These are phyloP conservation scores for Temnothorax unifasciatus DNA, from an alignment of 2,888 invertebrate species.

Conservation along the genomic window DNA sequence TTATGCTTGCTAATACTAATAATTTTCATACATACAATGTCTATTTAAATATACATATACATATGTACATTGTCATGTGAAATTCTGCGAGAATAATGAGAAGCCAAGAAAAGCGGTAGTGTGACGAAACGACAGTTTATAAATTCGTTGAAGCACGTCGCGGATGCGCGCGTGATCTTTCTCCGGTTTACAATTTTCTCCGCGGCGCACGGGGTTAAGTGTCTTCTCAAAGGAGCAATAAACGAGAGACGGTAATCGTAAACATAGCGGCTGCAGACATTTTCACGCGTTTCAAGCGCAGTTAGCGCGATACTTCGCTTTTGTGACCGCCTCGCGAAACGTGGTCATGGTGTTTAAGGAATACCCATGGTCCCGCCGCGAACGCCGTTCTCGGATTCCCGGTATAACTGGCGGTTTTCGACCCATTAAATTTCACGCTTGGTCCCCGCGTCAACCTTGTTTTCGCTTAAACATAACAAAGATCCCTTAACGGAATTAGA, in stretches of 20 bases:
- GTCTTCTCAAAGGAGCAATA: slow-evolving; percentile 49
- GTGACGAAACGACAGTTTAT: slow-evolving; percentile 53
- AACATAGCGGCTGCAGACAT: slow-evolving; percentile 58
- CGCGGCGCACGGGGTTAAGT: slow-evolving; percentile 49
- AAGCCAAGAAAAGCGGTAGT: background rate
- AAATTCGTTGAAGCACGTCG: slow-evolving; percentile 60
- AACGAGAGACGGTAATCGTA: slow-evolving; percentile 56
- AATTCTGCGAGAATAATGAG: no score
- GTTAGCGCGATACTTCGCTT: slow-evolving; percentile 56
- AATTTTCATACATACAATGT: no score
- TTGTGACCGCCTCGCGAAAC: slow-evolving; percentile 47
- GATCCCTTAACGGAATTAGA: slow-evolving; percentile 34
- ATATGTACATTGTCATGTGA: no score
- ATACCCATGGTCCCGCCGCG: slow-evolving; percentile 42
- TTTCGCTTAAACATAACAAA: background rate
- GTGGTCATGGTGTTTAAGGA: slow-evolving; percentile 47
- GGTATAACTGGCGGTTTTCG: slow-evolving; percentile 43
- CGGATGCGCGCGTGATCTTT: slow-evolving; percentile 55
- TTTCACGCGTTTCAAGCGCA: slow-evolving; percentile 62
- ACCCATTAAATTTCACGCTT: slow-evolving; percentile 51
- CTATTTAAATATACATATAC: no score
- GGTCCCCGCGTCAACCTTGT: slow-evolving; percentile 17
- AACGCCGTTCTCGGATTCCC: slow-evolving; percentile 10
- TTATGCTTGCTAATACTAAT: no score
- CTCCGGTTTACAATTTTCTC: slow-evolving; percentile 64